Base-by-base conservation (phyloP, 1,140 invertebrate species). In the Vollenhovia emeryi region DNA sequence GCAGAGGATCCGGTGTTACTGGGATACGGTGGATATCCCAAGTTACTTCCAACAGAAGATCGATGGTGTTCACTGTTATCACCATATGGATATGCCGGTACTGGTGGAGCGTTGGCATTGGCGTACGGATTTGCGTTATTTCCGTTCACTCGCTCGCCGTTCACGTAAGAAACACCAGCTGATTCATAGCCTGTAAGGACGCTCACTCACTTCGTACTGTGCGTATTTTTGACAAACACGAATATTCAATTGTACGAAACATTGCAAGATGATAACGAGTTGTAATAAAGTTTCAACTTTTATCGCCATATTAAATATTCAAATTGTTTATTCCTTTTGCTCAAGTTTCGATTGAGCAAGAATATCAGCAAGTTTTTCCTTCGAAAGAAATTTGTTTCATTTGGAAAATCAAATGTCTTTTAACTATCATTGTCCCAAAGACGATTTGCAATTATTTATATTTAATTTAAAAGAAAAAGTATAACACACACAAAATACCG, bases 111-210 rank as follows among this genome's bases (percentile, higher is more conserved):
- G 59, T 94, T 94, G 1, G 94, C 93, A 75, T 95, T 94, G 24
- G 92, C 91, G 59, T 92, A 95, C 0, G 94, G 94, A 87, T 94
- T 92, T n/a, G 68, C 30, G 62, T 92, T 92, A 71, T 87, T 86
- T 48, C 66, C 86, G 40, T 50, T 83, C 24, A 80, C 64, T 9
- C 83, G 89, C 6, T 94, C 93, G 18, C 94, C 94, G 48, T 95
- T 95, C 30, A 93, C 91, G 21, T 90, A 88, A 0, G 92, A 91
- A 13, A 93, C 89, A 9, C 94, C 94, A 8, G 94, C 92, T 9
- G 94, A 94, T 21, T 94, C 93, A 84, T 91, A 94, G 71, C 90
- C 94, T 95, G 92, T 78, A 95, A 95, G 91, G 86, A 88, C 62
- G 30, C 50, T 60, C 45, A 40, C 69, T 76, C 60, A 55, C 86